Evolutionary conservation across 53 echinoderm and acorn worm species (phyloP).

Genomic region (Arbacia lixula): DNA sequence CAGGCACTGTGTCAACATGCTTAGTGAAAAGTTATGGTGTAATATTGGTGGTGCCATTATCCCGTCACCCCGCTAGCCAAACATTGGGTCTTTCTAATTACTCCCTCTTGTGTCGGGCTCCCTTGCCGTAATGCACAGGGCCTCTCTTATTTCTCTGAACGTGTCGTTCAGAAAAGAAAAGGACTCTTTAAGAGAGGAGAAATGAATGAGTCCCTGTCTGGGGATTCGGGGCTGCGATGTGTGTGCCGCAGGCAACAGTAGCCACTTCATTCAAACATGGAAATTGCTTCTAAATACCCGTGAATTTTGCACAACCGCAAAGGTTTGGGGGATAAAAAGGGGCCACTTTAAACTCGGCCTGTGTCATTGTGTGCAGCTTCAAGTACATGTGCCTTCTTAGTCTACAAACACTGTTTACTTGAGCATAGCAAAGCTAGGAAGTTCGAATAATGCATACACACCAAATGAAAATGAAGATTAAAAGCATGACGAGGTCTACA

Average conservation of each 20-base stretch:
- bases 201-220: too few species aligned
- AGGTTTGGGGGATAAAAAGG: slow-evolving; percentile 19
- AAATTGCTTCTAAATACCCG: slow-evolving; percentile 56
- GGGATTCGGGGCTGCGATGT: background rate
- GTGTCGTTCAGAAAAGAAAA: slow-evolving; percentile 1
- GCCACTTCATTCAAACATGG: slow-evolving; percentile 53
- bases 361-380: slow-evolving; percentile 27
- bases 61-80: slow-evolving; percentile 23
- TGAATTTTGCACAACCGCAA: slow-evolving; percentile 51
- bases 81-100: slow-evolving; percentile 51
- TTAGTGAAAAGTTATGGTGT: slow-evolving; percentile 13
- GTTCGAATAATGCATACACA: too few species aligned
- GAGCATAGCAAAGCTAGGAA: too few species aligned
- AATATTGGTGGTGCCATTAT: slow-evolving; percentile 27
- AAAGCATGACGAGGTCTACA: too few species aligned
- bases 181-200: background rate
- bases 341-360: slow-evolving; percentile 27
- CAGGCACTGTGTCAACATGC: slow-evolving; percentile 28
- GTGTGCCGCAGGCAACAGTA: slow-evolving; percentile 33
- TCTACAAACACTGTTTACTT: too few species aligned
- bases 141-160: too few species aligned
- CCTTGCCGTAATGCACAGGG: too few species aligned
- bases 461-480: too few species aligned
- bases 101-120: slow-evolving; percentile 15
- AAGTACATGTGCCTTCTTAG: too few species aligned